Base-by-base conservation (phyloP, 1,140 invertebrate genomes). In the Apolygus lucorum region DNA sequence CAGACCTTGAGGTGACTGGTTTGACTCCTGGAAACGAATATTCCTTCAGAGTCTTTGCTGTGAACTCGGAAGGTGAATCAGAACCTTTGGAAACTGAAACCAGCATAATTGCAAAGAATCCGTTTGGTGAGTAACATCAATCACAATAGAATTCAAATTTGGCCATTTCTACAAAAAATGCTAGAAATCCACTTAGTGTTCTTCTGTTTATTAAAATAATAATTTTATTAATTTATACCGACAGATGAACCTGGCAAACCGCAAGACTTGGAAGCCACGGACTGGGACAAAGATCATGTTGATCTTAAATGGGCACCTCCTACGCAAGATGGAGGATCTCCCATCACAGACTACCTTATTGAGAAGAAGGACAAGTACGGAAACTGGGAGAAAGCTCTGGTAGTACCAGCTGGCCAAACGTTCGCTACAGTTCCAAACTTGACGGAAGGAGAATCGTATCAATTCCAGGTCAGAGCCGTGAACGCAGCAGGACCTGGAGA, bases 221-320 rank as follows among this genome's bases (percentile, higher is more conserved):
- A 52, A 68, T 17, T 70, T 64, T 34, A 54, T n/a, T 71, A 11
- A 68, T 27, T 59, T 68, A 63, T 73, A 21, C 67, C 79, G 72
- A 76, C 81, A 80, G 92, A 96, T 77, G 91, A 96, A 79, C 96
- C 97, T 70, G 92, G 92, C 70, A 92, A 93, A 75, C 96, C 94
- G 14, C 90, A 90, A 68, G 89, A 95, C 74, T 86, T 97, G 4
- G 87, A 90, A 77, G 90, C 96, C 27, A 90, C 91, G 0, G 96
- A 99, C 78, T 99, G 94, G 92, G 94, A 97, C 81, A 95, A 94
- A 74, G 92, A 97, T 77, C 91, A 94, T 76, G 92, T 96, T 63
- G 92, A 94, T 77, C 85, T 96, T 4, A 87, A 88, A 74, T 96
- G 93, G 93, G 86, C 84, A 2, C 87, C 91, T 69, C 92, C 92